Conservation (phyloP, 2,888 invertebrate species). For the Phaonia tiefii region DNA sequence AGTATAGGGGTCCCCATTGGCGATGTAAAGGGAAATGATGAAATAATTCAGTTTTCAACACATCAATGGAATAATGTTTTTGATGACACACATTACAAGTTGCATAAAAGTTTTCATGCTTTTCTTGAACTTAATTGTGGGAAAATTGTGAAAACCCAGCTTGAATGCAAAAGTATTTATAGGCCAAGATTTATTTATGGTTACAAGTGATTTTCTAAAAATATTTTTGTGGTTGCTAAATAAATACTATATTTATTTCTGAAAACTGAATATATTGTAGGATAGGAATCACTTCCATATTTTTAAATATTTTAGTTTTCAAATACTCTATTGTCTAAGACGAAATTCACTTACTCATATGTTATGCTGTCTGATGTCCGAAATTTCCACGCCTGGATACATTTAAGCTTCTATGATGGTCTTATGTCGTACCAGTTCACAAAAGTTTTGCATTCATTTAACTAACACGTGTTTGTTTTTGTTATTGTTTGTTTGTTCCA, state of each 20-base stretch:
- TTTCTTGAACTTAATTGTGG: conserved; percentile 40
- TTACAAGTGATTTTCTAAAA: conserved; percentile 1
- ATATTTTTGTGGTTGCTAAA: conserved; percentile 18
- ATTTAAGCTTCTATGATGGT: too few species aligned
- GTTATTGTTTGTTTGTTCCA: neutral
- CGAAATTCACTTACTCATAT: too few species aligned
- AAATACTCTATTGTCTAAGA: too few species aligned
- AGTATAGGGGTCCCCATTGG: conserved; percentile 4
- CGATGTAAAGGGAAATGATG: neutral
- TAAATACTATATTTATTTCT: too few species aligned
- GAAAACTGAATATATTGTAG: too few species aligned
- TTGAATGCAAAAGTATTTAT: conserved; percentile 8
- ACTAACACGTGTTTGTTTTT: too few species aligned
- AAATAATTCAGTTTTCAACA: conserved; percentile 3
- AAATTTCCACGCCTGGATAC: too few species aligned
- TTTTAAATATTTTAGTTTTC: too few species aligned
- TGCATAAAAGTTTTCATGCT: neutral
- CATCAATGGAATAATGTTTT: conserved; percentile 21
- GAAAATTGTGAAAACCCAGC: conserved; percentile 34
- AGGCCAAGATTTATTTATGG: conserved; percentile 4
- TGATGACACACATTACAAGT: neutral
- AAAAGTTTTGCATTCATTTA: neutral
- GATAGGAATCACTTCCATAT: too few species aligned
- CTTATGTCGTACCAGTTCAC: too few species aligned
- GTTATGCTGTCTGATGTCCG: too few species aligned